Percentiles rank a stretch among this genome's conserved stretches.
These are phyloP conservation scores for Anadara kagoshimensis DNA, from an alignment of 1,140 invertebrate species.

Conservation along the genomic window DNA sequence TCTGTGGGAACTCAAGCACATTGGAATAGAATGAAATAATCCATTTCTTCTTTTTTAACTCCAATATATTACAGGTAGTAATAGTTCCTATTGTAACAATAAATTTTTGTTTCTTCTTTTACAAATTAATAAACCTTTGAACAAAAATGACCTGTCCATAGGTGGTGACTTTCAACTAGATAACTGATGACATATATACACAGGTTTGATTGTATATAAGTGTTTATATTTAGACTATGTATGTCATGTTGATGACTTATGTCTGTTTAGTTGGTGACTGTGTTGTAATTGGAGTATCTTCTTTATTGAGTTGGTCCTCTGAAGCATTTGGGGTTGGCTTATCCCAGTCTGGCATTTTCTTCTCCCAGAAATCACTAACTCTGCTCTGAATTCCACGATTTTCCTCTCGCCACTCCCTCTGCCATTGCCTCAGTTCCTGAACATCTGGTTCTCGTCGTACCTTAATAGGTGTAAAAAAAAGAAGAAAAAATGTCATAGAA, in stretches of 20 bases:
- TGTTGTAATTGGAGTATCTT: constrained; percentile 24
- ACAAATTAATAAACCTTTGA: too few relatives aligned
- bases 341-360: constrained; percentile 63
- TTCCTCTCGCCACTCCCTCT: constrained; percentile 71
- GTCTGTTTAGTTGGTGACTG: constrained; percentile 36
- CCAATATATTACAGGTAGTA: too few relatives aligned
- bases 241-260: not conserved
- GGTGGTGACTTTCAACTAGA: too few relatives aligned
- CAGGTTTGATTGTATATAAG: too few relatives aligned
- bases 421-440: constrained; percentile 73
- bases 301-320: constrained; percentile 40
- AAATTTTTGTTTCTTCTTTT: too few relatives aligned
- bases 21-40: too few relatives aligned
- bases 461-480: constrained; percentile 35
- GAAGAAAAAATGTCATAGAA: not conserved
- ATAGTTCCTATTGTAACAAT: too few relatives aligned
- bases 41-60: too few relatives aligned
- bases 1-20: too few relatives aligned
- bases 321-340: constrained; percentile 43
- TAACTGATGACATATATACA: too few relatives aligned
- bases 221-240: too few relatives aligned
- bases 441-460: constrained; percentile 68
- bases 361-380: constrained; percentile 71
- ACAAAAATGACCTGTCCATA: too few relatives aligned
- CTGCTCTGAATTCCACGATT: constrained; percentile 61